These are phyloP conservation scores for Peromyscus aztecus DNA, from an alignment of 2,797 vertebrate species.

Conservation along the genomic window DNA sequence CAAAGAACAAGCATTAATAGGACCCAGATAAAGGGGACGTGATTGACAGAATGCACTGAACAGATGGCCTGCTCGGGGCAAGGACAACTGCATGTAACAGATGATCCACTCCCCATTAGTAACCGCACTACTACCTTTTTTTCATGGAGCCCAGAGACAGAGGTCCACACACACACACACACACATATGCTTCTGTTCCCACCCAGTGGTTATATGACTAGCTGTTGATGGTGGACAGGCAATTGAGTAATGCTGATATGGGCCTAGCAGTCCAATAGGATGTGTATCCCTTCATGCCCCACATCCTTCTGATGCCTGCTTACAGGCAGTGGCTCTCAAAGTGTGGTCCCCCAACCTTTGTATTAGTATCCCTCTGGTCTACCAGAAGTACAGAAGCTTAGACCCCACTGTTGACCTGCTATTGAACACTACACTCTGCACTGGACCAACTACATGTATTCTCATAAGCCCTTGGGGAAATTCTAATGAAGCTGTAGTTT, in stretches of 20 bases:
- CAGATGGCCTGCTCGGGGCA: not conserved
- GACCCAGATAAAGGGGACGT: not conserved
- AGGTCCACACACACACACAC: no score
- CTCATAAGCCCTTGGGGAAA: not conserved
- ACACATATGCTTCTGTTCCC: not conserved
- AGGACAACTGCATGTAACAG: not conserved
- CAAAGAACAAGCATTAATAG: not conserved
- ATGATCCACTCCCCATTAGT: not conserved
- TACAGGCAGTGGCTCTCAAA: not conserved
- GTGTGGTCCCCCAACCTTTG: no score
- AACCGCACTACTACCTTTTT: not conserved
- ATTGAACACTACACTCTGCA: not conserved
- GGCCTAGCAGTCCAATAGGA: not conserved
- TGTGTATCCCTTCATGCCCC: not conserved
- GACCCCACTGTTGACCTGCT: not conserved
- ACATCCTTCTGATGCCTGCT: not conserved
- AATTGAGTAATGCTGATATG: not conserved
- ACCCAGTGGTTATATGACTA: not conserved
- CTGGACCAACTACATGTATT: not conserved
- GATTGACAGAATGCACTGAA: not conserved
- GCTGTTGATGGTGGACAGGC: fast-evolving
- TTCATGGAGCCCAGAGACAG: not conserved
- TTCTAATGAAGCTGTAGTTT: not conserved
- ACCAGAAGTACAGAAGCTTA: not conserved
- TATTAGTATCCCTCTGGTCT: not conserved